Evolutionary conservation across 1,140 invertebrate genomes (phyloP).

Genomic region (Micrasema longulum): DNA sequence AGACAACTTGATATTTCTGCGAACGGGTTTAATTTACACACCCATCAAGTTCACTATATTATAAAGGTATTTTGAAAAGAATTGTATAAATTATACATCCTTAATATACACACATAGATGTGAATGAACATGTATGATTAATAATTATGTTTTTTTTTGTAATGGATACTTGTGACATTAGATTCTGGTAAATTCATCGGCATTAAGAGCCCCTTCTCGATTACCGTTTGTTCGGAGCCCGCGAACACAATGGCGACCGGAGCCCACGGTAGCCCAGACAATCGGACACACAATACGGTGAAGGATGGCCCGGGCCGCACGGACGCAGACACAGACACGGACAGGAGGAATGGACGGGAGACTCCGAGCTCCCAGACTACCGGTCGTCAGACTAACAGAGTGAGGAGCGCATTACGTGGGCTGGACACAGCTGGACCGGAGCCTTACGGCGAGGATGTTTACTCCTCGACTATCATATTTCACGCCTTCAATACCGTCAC

Average conservation of each 20-base stretch:
- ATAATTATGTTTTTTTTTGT: background rate
- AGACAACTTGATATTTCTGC: slow-evolving; percentile 1
- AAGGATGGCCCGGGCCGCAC: slow-evolving; percentile 12
- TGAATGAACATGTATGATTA: too few species aligned
- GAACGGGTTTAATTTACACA: too few species aligned
- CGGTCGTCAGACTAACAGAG: slow-evolving; percentile 28
- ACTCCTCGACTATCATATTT: slow-evolving; percentile 47
- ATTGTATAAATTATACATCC: too few species aligned
- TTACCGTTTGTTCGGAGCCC: slow-evolving; percentile 16
- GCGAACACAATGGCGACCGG: background rate
- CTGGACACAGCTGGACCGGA: slow-evolving; percentile 13
- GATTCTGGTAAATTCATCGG: background rate
- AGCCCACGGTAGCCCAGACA: slow-evolving; percentile 16
- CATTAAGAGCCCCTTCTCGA: slow-evolving; percentile 19
- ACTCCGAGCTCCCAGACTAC: slow-evolving; percentile 13
- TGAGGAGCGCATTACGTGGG: slow-evolving; percentile 37
- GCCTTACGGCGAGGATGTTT: slow-evolving; percentile 39
- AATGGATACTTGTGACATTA: slow-evolving; percentile 6
- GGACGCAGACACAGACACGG: background rate
- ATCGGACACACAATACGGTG: background rate
- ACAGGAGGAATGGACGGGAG: slow-evolving; percentile 11
- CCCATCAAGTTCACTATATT: too few species aligned
- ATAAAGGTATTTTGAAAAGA: too few species aligned
- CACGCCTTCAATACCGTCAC: slow-evolving; percentile 36
- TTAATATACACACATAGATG: too few species aligned